phyloP scores from a whole-genome alignment of 2,888 invertebrate species.

The Galerucella nymphaeae region DNA sequence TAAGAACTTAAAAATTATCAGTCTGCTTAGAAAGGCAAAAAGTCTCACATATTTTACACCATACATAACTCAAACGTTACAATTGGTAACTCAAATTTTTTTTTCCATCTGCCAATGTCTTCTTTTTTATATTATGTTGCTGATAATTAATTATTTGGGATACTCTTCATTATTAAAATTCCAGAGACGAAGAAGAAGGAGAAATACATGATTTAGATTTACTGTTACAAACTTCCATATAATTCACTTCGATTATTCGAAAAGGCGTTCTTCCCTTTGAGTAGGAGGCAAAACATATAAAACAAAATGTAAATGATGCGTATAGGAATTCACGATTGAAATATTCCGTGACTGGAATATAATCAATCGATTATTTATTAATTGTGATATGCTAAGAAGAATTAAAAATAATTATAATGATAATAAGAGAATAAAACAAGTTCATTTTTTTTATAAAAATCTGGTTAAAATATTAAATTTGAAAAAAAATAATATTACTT shows the following conservation, averaged over 20 bases:
- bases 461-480: too few species aligned
- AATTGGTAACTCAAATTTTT: too few species aligned
- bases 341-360: conserved; percentile 15
- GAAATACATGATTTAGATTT: neutral
- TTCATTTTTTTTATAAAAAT: too few species aligned
- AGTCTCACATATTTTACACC: too few species aligned
- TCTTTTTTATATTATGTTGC: neutral
- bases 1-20: too few species aligned
- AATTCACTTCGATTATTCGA: conserved; percentile 8
- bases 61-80: too few species aligned
- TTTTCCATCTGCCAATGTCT: too few species aligned
- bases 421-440: neutral
- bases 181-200: neutral
- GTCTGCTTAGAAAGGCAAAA: too few species aligned
- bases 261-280: conserved; percentile 7
- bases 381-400: conserved; percentile 20
- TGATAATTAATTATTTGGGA: neutral
- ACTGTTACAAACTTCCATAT: too few species aligned
- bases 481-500: too few species aligned
- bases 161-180: neutral
- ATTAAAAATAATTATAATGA: conserved; percentile 2
- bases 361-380: conserved; percentile 28
- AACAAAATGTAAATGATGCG: conserved; percentile 10
- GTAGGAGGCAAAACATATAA: conserved; percentile 15
- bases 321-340: conserved; percentile 19